phyloP scores from a whole-genome alignment of 1,140 invertebrate species.

The Palaemon carinicauda region DNA sequence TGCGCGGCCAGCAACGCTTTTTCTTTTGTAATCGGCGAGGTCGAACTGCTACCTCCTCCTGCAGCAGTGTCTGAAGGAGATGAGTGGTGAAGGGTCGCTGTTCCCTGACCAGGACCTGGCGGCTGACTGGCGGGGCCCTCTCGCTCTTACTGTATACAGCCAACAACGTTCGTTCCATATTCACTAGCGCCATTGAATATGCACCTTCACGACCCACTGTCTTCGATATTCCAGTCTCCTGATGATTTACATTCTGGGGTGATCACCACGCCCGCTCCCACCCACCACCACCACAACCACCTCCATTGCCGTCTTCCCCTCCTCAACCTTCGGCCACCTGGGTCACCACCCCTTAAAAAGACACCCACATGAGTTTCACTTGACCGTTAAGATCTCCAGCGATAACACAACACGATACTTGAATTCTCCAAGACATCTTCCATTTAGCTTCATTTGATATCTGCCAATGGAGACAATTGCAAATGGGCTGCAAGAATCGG shows the following conservation, averaged over 20 bases:
- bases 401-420: no score
- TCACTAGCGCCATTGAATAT: constrained; percentile 44
- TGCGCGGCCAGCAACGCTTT: neutral
- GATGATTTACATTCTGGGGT: constrained; percentile 46
- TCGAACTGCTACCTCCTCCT: neutral
- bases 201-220: constrained; percentile 53
- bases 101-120: constrained; percentile 11
- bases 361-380: no score
- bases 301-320: neutral
- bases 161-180: constrained; percentile 31
- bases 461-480: no score
- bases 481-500: no score
- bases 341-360: neutral
- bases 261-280: neutral
- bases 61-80: constrained; percentile 11
- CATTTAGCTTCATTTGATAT: no score
- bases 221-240: constrained; percentile 51
- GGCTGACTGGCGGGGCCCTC: constrained; percentile 29
- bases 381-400: no score
- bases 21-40: neutral
- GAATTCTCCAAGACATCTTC: no score
- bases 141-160: neutral
- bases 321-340: neutral
- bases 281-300: neutral
- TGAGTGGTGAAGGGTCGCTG: neutral